Percentiles rank a stretch among this genome's conserved stretches.
Conservation (phyloP, 2,797 vertebrate genomes). For the Coreius guichenoti region DNA sequence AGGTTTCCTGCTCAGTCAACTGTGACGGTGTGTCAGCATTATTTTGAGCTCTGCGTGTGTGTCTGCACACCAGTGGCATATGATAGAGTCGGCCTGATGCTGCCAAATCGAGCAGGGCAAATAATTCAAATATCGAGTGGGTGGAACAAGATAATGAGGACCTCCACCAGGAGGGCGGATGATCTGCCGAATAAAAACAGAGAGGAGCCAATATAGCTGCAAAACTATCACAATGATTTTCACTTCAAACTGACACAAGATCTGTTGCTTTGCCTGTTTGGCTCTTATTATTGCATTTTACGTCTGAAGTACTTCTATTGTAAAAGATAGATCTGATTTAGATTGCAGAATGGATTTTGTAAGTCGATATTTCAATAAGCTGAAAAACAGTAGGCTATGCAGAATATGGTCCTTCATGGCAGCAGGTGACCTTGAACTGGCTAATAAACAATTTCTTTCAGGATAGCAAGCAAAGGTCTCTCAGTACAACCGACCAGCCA, state of each 20-base stretch:
- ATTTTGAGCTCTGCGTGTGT: conserved; percentile 18
- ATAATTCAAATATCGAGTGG: conserved; percentile 41
- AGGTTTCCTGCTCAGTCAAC: conserved; percentile 10
- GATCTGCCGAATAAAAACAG: conserved; percentile 4
- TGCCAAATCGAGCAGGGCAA: conserved; percentile 21
- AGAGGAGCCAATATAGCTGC: conserved; percentile 18
- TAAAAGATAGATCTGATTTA: neutral
- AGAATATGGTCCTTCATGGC: neutral
- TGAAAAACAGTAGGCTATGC: too few relatives aligned
- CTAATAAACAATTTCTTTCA: neutral
- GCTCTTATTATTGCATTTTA: conserved; percentile 8
- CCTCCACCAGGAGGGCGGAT: conserved; percentile 10
- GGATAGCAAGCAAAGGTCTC: neutral
- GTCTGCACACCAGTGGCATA: conserved; percentile 19
- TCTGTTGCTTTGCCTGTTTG: conserved; percentile 29
- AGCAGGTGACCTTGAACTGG: neutral
- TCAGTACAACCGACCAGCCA: neutral
- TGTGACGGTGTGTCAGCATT: conserved; percentile 2
- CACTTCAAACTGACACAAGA: conserved; percentile 24
- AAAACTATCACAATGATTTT: conserved; percentile 30
- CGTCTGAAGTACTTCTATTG: neutral
- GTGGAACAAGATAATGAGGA: conserved; percentile 49
- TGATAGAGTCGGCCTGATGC: conserved; percentile 17
- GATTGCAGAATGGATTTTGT: neutral
- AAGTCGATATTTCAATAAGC: neutral